Base-by-base conservation (phyloP, 1,140 invertebrate species). In the Drosophila eugracilis region DNA sequence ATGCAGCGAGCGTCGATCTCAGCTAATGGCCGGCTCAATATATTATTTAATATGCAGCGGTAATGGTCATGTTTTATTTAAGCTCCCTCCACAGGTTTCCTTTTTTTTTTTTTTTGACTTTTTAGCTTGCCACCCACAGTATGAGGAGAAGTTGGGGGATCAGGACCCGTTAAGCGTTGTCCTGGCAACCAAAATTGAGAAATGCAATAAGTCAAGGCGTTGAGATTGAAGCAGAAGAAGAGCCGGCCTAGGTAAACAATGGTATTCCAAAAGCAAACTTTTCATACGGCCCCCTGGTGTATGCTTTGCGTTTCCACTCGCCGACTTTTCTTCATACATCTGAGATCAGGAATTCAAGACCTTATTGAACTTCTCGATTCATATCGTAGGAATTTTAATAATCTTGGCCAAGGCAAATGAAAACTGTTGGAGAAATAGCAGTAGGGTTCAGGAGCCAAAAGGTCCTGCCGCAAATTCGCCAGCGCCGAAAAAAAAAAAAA, bases 21-120 rank as follows among this genome's bases (percentile, higher is more conserved):
- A 79, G 58, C 81, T 80, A 85, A 80, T 74, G 58, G 77, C 67
- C 67, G 53, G 63, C 53, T 77, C 80, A 74, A 86, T 80, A 85
- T 77, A 77, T 85, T 86, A 80, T 86, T 84, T 72, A 84, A 73
- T 48, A 54, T 55, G 52, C 50, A 55, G 62, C 49, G 39, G 52
- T 73, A 59, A 53, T 69, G 76, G 55, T 39, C 69, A 69, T 36
- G 37, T 69, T 48, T 62, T 45, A 53, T 53, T 63, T 55, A 75
- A 50, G 49, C 36, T n/a, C 22, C 59, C 19, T 15, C 34, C 34
- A 36, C 34, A 36, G 34, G n/a, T 36, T 36, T 14, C 5, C 1
- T 12, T 1, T 4, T 9, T n/a, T n/a, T n/a, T n/a, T n/a, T n/a
- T n/a, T n/a, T n/a, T n/a, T n/a, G n/a, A n/a, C n/a, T n/a, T n/a